phyloP scores from a whole-genome alignment of 2,888 invertebrate genomes.

The Ephialtes manifestator region DNA sequence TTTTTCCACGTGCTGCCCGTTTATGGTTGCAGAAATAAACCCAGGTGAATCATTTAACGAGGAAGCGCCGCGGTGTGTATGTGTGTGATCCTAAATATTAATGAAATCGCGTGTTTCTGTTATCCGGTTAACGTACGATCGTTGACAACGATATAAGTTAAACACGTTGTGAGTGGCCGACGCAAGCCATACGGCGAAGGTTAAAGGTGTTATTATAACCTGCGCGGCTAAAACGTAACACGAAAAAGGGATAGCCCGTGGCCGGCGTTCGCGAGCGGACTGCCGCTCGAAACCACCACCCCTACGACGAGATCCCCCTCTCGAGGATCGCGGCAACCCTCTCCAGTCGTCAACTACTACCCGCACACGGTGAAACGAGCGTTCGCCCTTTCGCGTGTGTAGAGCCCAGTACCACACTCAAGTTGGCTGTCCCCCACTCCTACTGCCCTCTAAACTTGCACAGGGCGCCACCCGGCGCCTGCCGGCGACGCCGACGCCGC shows the following conservation, averaged over 20 bases:
- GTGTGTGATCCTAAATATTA: not conserved
- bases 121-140: not conserved
- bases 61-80: not conserved
- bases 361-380: slow-evolving; percentile 30
- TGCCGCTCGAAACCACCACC: slow-evolving; percentile 83
- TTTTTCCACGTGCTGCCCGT: not conserved
- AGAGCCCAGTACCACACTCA: not conserved
- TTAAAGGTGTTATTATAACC: not conserved
- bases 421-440: slow-evolving; percentile 16
- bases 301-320: slow-evolving; percentile 80
- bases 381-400: slow-evolving; percentile 1
- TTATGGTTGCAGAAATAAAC: not conserved
- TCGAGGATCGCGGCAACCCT: slow-evolving; percentile 64
- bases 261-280: slow-evolving; percentile 81
- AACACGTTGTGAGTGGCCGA: not conserved
- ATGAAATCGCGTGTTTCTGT: not conserved
- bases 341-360: slow-evolving; percentile 44
- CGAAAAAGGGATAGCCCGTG: slow-evolving; percentile 70
- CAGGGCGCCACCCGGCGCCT: slow-evolving; percentile 66
- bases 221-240: not conserved
- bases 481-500: slow-evolving; percentile 45
- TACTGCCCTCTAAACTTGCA: slow-evolving; percentile 48
- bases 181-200: not conserved
- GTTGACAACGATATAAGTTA: not conserved
- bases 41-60: not conserved